Evolutionary conservation across 2,888 invertebrate species (phyloP).

Genomic region (Autographa pulchrina): DNA sequence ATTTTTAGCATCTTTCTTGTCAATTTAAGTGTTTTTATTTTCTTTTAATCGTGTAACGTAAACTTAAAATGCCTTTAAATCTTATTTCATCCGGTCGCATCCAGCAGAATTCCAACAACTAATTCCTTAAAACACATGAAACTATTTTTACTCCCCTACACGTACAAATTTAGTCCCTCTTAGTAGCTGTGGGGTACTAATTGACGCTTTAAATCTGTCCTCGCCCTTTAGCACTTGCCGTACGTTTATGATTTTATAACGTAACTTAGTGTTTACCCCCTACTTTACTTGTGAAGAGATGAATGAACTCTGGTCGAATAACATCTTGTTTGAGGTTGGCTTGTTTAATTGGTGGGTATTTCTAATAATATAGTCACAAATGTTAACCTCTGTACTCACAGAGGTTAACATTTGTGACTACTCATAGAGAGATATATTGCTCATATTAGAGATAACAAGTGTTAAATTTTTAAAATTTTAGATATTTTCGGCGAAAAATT

Average conservation of each 20-base stretch:
- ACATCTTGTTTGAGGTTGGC: conserved; percentile 9
- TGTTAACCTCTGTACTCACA: too few species aligned
- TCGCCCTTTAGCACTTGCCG: conserved; percentile 69
- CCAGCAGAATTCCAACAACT: conserved; percentile 52
- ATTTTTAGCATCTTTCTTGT: too few species aligned
- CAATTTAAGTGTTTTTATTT: too few species aligned
- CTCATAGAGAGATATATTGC: too few species aligned
- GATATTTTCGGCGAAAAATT: background rate
- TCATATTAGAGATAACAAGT: too few species aligned
- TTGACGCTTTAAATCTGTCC: conserved; percentile 86
- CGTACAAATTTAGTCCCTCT: conserved; percentile 80
- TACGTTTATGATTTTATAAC: conserved; percentile 66
- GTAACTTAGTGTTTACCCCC: conserved; percentile 33
- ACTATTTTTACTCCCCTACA: conserved; percentile 79
- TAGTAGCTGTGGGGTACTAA: conserved; percentile 76
- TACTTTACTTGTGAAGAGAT: conserved; percentile 30
- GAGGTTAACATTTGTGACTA: too few species aligned
- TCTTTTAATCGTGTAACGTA: too few species aligned
- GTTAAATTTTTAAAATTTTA: background rate
- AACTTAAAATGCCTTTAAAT: background rate
- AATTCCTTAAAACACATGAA: conserved; percentile 63
- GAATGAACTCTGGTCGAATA: conserved; percentile 49
- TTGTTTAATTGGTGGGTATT: background rate
- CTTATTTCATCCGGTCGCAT: conserved; percentile 44
- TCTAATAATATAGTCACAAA: background rate